A percentile compares a stretch with the other conserved stretches of the same genome.
Conservation (phyloP, 2,113 vertebrate species). For the Etheostoma cragini region DNA sequence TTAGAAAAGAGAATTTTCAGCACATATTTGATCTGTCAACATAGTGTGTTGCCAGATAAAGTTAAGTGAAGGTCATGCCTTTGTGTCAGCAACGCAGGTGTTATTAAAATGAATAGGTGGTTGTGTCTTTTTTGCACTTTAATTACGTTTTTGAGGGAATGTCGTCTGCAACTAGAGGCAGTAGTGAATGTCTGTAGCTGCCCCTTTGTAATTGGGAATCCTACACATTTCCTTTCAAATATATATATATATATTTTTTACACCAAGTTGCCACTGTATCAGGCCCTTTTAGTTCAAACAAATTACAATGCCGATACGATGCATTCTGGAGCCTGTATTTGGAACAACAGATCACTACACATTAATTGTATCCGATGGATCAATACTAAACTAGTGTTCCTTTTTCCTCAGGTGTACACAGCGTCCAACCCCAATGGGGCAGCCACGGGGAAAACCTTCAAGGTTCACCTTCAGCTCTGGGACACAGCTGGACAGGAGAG, state of each 20-base stretch:
- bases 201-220: neutral
- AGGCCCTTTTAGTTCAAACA: neutral
- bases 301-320: too few relatives aligned
- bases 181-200: neutral
- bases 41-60: too few relatives aligned
- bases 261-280: neutral
- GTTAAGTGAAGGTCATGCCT: neutral
- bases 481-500: slow-evolving; percentile 97
- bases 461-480: slow-evolving; percentile 97
- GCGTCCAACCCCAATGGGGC: slow-evolving; percentile 88
- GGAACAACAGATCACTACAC: neutral
- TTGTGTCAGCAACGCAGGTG: neutral
- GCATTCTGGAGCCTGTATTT: too few relatives aligned
- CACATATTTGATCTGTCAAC: neutral
- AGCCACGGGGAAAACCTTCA: slow-evolving; percentile 90
- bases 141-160: neutral
- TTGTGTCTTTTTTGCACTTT: neutral
- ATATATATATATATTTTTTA: neutral
- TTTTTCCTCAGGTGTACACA: slow-evolving; percentile 86
- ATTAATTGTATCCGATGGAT: neutral
- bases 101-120: neutral
- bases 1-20: neutral
- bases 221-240: neutral
- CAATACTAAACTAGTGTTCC: neutral
- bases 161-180: neutral